phyloP scores from a whole-genome alignment of 2,797 vertebrate genomes.

The Chloroceryle amazona region DNA sequence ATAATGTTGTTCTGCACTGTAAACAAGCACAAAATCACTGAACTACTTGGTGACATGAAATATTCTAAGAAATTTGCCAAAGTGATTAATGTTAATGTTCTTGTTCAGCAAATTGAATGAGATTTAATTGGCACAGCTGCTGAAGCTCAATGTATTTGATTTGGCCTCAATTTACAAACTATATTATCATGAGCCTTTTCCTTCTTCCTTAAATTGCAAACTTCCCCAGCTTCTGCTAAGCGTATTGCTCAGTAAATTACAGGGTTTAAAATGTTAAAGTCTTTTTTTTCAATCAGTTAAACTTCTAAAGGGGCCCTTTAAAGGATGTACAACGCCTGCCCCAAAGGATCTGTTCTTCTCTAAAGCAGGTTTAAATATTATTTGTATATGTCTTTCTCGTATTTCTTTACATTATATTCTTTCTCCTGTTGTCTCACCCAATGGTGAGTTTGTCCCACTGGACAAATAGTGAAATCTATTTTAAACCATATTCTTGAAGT shows the following conservation, averaged over 20 bases:
- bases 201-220: background rate
- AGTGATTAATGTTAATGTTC: conserved; percentile 37
- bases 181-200: background rate
- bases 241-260: background rate
- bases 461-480: background rate
- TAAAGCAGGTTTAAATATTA: background rate
- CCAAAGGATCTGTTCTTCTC: background rate
- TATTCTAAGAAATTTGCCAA: conserved; percentile 33
- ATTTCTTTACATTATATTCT: background rate
- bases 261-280: background rate
- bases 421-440: background rate
- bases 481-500: background rate
- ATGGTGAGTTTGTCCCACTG: background rate
- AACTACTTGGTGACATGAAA: background rate
- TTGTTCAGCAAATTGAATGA: conserved; percentile 37
- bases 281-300: background rate
- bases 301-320: background rate
- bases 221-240: background rate
- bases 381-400: background rate
- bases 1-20: background rate
- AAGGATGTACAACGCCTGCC: background rate
- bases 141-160: conserved; percentile 18
- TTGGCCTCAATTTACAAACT: conserved; percentile 12
- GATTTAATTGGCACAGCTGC: conserved; percentile 54
- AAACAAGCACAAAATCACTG: conserved; percentile 38